Conservation (phyloP, 2,888 invertebrate genomes). For the Sceliomorpha sp. region DNA sequence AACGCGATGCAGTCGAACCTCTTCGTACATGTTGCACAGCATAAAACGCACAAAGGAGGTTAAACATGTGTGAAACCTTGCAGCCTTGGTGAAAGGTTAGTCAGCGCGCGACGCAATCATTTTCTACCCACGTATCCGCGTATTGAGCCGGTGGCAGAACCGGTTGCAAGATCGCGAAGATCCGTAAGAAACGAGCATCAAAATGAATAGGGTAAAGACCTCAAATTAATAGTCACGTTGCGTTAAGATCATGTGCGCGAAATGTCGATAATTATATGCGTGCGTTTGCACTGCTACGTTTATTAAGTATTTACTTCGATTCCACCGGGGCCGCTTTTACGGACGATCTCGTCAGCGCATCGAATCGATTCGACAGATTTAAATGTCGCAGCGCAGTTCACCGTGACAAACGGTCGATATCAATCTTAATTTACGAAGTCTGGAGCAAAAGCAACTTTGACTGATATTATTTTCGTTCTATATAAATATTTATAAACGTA, state of each 20-base stretch:
- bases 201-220: conserved; percentile 21
- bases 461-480: too few species aligned
- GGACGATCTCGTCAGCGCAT: too few species aligned
- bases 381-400: too few species aligned
- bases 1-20: too few species aligned
- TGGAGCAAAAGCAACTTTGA: too few species aligned
- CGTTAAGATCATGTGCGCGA: not conserved
- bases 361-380: too few species aligned
- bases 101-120: conserved; percentile 40
- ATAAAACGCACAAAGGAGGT: conserved; percentile 46
- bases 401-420: too few species aligned
- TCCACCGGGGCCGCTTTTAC: too few species aligned
- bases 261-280: not conserved
- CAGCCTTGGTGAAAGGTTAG: conserved; percentile 63
- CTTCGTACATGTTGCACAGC: conserved; percentile 17
- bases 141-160: conserved; percentile 42
- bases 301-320: not conserved
- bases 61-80: conserved; percentile 49
- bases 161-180: conserved; percentile 29
- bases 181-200: conserved; percentile 20
- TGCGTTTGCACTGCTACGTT: conserved; percentile 8
- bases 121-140: conserved; percentile 47
- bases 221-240: conserved; percentile 5
- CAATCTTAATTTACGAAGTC: too few species aligned
- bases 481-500: too few species aligned